Conservation (phyloP, 2,888 invertebrate genomes). For the Pristionchus entomophagus region DNA sequence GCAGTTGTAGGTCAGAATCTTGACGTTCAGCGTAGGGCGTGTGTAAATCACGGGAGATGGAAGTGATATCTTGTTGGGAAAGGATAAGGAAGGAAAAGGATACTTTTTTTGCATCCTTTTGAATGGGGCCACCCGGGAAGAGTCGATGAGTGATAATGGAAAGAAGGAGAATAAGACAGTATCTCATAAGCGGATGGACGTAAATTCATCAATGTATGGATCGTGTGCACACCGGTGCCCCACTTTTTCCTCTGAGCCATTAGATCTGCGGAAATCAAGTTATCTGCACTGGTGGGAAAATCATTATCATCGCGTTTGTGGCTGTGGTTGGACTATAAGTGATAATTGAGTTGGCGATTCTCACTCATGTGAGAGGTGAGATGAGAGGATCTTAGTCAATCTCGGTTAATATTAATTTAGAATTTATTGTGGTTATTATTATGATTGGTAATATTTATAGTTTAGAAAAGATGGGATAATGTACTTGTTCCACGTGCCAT, state of each 20-base stretch:
- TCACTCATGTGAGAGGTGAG: no score
- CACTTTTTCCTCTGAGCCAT: background rate
- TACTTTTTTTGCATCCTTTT: background rate
- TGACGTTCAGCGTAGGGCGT: background rate
- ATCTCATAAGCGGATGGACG: background rate
- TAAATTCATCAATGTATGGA: constrained; percentile 4
- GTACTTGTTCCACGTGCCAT: background rate
- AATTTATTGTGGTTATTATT: no score
- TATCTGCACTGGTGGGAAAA: background rate
- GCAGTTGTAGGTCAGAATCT: no score
- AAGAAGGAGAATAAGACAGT: constrained; percentile 6
- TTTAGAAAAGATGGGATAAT: background rate
- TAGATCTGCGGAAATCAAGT: background rate
- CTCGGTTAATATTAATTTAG: no score
- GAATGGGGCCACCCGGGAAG: background rate
- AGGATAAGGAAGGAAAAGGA: constrained; percentile 8
- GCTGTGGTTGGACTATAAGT: no score
- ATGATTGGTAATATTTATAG: no score
- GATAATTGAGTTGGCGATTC: no score
- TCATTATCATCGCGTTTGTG: background rate
- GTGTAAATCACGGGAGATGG: background rate
- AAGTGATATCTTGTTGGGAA: constrained; percentile 16
- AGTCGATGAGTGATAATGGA: background rate
- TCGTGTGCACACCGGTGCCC: background rate
- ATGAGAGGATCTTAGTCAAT: no score